Evolutionary conservation across 37 sponge, comb jelly and placozoan species (phyloP).

Genomic region (Ianthella basta): DNA sequence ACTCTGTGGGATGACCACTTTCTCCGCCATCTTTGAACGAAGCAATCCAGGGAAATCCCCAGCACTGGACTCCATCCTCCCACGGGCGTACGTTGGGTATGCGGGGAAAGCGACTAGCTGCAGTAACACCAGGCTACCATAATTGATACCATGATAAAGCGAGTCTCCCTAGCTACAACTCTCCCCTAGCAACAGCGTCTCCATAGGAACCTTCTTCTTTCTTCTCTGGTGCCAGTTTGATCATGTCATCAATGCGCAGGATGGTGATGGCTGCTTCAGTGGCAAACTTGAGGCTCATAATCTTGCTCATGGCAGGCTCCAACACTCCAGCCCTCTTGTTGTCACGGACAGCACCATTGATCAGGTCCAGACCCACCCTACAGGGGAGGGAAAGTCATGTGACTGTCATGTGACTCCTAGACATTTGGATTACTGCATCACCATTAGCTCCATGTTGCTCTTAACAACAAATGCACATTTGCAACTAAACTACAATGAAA

Average conservation of each 20-base stretch:
- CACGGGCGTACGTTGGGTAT: too few species aligned
- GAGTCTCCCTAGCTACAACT: constrained; percentile 8
- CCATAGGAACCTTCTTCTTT: constrained; percentile 38
- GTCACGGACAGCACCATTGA: constrained; percentile 78
- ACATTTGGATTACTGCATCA: too few species aligned
- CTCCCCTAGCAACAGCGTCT: constrained; percentile 54
- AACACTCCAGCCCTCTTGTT: constrained; percentile 94
- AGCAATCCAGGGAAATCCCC: too few species aligned
- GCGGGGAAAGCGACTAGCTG: too few species aligned
- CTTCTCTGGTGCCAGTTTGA: constrained; percentile 89
- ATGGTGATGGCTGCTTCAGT: constrained; percentile 99
- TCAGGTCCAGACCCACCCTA: constrained; percentile 92
- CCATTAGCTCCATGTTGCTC: too few species aligned
- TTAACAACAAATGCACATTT: too few species aligned
- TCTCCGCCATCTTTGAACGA: too few species aligned
- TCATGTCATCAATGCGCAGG: constrained; percentile 98
- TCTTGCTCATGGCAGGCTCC: constrained; percentile 95
- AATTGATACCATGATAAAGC: neutral
- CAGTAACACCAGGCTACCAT: too few species aligned
- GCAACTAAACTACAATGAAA: too few species aligned
- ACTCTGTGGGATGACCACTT: too few species aligned
- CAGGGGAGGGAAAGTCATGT: neutral
- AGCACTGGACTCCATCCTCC: too few species aligned
- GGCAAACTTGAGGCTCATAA: constrained; percentile 98
- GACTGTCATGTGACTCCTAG: neutral